phyloP scores from a whole-genome alignment of 2,113 vertebrate genomes.

The Varanus salvator region DNA sequence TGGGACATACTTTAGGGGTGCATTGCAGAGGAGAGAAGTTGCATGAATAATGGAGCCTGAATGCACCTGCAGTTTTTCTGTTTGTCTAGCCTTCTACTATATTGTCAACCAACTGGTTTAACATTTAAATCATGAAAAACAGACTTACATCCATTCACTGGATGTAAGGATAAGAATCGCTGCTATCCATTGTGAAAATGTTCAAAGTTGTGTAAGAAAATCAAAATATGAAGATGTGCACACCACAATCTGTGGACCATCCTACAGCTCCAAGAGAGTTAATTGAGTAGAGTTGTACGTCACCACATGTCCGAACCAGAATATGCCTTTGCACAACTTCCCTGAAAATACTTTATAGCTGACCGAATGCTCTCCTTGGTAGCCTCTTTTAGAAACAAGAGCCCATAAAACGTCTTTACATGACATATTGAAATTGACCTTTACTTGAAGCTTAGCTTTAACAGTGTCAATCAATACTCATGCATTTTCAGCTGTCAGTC shows the following conservation, averaged over 20 bases:
- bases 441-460: conserved; percentile 33
- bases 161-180: too few species aligned
- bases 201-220: not conserved
- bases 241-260: not conserved
- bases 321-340: conserved; percentile 20
- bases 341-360: conserved; percentile 32
- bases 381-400: conserved; percentile 28
- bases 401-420: conserved; percentile 36
- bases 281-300: conserved; percentile 1
- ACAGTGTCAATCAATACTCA: conserved; percentile 5
- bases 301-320: conserved; percentile 8
- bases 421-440: conserved; percentile 40
- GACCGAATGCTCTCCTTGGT: conserved; percentile 31
- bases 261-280: not conserved
- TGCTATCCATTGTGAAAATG: not conserved
- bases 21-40: not conserved
- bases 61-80: too few species aligned
- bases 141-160: too few species aligned
- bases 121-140: not conserved
- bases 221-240: not conserved
- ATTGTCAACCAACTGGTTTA: not conserved
- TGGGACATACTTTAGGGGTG: not conserved
- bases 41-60: not conserved
- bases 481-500: conserved; percentile 30
- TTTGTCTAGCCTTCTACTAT: not conserved